phyloP scores from a whole-genome alignment of 2,797 vertebrate genomes.

The Bovichtus diacanthus region DNA sequence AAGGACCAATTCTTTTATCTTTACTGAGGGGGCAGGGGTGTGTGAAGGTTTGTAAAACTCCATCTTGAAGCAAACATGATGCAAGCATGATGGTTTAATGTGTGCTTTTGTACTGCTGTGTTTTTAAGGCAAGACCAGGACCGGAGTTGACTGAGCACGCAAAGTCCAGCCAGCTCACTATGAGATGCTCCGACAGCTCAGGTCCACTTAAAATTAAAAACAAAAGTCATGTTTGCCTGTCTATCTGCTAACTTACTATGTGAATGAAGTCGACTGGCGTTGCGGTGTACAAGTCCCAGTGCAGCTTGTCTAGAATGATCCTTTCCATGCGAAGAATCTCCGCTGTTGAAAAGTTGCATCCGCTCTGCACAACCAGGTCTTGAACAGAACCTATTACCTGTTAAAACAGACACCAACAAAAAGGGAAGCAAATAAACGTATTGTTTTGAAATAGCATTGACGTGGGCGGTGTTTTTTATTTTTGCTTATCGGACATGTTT shows the following conservation, averaged over 20 bases:
- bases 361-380: constrained; percentile 87
- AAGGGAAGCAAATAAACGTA: constrained; percentile 83
- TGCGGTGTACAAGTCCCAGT: constrained; percentile 90
- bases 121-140: constrained; percentile 53
- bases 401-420: constrained; percentile 67
- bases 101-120: constrained; percentile 70
- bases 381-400: constrained; percentile 89
- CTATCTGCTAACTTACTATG: constrained; percentile 84
- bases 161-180: constrained; percentile 15
- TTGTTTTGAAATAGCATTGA: constrained; percentile 63
- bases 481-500: background rate
- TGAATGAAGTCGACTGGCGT: constrained; percentile 91
- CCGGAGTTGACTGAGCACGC: constrained; percentile 36
- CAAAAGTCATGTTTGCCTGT: constrained; percentile 28
- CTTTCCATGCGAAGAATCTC: constrained; percentile 93
- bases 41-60: constrained; percentile 35
- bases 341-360: constrained; percentile 87
- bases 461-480: background rate
- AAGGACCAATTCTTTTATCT: constrained; percentile 68
- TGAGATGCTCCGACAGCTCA: constrained; percentile 30
- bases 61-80: constrained; percentile 40
- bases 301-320: constrained; percentile 90
- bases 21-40: background rate
- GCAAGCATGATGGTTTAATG: constrained; percentile 52
- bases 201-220: constrained; percentile 14